These are phyloP conservation scores for Echinops telfairi DNA, from an alignment of 2,113 vertebrate genomes.

Conservation along the genomic window DNA sequence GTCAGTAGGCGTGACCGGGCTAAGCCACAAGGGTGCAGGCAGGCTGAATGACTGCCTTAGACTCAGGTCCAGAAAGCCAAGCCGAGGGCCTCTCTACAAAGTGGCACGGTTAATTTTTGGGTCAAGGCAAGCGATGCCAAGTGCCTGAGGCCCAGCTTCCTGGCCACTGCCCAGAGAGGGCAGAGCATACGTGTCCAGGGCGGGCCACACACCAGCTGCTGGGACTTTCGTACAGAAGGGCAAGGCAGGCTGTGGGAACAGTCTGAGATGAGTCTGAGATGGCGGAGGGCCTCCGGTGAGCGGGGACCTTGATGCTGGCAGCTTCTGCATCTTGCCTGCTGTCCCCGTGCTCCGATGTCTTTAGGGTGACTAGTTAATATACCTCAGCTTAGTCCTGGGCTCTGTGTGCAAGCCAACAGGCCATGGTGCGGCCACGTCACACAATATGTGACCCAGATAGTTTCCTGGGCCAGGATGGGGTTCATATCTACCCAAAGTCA, in stretches of 20 bases:
- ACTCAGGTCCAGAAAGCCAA: background rate
- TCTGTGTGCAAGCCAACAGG: slow-evolving; percentile 35
- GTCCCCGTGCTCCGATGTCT: background rate
- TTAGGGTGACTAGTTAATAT: slow-evolving; percentile 59
- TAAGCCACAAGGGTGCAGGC: background rate
- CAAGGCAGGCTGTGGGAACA: background rate
- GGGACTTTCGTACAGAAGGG: background rate
- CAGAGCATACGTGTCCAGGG: too few species aligned
- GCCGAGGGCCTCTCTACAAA: background rate
- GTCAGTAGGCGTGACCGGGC: background rate
- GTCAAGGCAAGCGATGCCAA: background rate
- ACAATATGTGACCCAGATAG: background rate
- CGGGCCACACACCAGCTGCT: background rate
- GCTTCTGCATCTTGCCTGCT: background rate
- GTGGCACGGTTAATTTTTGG: background rate
- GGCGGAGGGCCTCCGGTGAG: background rate
- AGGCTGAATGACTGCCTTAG: background rate
- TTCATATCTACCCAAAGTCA: background rate
- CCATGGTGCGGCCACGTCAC: background rate
- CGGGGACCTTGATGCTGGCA: background rate
- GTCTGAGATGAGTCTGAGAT: background rate
- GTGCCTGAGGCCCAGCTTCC: background rate
- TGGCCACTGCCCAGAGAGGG: background rate
- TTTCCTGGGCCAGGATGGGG: background rate
- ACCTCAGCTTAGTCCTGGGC: slow-evolving; percentile 74